A percentile compares a stretch with the other conserved stretches of the same genome.
Conservation (phyloP, 1,140 invertebrate species). For the Streblospio benedicti region DNA sequence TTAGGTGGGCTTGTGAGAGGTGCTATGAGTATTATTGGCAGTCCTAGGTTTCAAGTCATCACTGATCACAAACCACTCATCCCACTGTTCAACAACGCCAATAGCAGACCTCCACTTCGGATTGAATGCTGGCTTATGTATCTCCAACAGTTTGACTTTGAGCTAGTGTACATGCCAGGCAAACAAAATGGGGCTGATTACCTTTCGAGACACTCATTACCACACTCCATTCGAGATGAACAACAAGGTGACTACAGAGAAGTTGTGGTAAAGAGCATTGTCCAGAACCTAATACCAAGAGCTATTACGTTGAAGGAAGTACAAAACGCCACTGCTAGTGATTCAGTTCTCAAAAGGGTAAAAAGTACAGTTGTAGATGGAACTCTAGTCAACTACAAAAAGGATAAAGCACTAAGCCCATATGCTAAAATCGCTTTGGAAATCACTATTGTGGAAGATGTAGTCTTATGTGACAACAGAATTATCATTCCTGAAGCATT, state of each 20-base stretch:
- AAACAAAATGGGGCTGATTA: background rate
- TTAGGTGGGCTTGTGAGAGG: conserved; percentile 1
- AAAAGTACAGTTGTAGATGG: background rate
- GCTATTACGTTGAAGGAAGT: conserved; percentile 1
- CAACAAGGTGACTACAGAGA: background rate
- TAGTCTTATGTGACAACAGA: background rate
- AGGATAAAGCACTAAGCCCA: background rate
- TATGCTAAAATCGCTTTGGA: background rate
- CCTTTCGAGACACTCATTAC: background rate
- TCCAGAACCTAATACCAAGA: background rate
- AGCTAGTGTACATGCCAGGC: background rate
- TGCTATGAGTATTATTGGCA: background rate
- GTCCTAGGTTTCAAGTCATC: background rate
- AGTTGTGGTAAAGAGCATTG: background rate
- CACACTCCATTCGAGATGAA: background rate
- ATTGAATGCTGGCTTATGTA: background rate
- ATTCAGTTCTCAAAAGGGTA: background rate
- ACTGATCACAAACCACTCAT: conserved; percentile 1
- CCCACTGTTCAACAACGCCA: background rate
- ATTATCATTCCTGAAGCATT: background rate
- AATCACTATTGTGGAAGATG: background rate
- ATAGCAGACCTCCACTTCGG: background rate
- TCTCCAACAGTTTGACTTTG: background rate
- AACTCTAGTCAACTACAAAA: background rate
- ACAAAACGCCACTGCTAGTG: background rate